Evolutionary conservation across 1,140 invertebrate genomes (phyloP), one percentile per base, ranked within the genome.

Genomic region (Gryllus bimaculatus): DNA sequence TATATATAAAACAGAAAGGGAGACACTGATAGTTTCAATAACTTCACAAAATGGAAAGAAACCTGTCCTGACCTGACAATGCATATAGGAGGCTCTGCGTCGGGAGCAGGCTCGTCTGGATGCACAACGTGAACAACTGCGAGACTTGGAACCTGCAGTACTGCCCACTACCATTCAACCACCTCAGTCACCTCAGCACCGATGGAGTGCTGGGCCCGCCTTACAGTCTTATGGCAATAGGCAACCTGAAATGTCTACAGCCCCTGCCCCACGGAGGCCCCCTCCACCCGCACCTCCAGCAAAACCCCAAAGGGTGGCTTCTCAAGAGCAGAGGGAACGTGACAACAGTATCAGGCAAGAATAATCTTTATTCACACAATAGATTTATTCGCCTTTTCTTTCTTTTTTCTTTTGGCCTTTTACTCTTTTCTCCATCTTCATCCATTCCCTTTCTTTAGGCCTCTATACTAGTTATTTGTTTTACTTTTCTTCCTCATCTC

Each of bases 221-320:
- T 66, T 66, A 7, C 54, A 66, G 54, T 13, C 54, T 13, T 66
- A 66, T 66, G 54, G 10, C 10, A 10, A 10, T 18, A 66, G 54
- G 18, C 54, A 66, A 18, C 10, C 54, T 13, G 54, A 26, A 8
- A 20, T 74, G 26, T 21, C 49, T 49, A 8, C 75, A 21, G 66
- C 21, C 4, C 26, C 74, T 47, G 21, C 47, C 8, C 78, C 47
- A 7, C 78, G 75, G 83, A 85, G 84, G 15, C 86, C 86, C 7
- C 87, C 87, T 7, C 88, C 88, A 2, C 87, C 88, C 0, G 86
- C 88, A 80, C 87, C 88, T 8, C 87, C 87, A 0, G 83, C 85
- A 0, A 89, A 89, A 82, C 88, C 88, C 13, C 83, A 85, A 18
- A 84, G 87, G 80, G 82, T 86, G 48, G 48, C 86, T 0, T 86